phyloP scores from a whole-genome alignment of 1,140 invertebrate genomes.

The Cyclargus thomasi region DNA sequence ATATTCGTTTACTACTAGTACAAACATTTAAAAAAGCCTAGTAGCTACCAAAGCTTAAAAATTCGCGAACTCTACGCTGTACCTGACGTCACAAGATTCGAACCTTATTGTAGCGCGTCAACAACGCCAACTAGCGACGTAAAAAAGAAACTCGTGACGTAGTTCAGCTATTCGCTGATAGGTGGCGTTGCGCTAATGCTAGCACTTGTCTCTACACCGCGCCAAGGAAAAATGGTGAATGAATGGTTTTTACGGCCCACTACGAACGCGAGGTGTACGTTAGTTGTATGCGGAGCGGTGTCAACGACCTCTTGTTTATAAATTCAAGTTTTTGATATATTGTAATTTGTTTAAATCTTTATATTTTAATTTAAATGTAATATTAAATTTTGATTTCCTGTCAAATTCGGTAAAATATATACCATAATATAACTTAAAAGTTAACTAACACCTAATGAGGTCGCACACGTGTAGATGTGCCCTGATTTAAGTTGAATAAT shows the following conservation, averaged over 20 bases:
- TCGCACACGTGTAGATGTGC: too few species aligned
- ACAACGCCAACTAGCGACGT: conserved; percentile 50
- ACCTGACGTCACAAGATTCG: neutral
- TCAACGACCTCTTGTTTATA: conserved; percentile 61
- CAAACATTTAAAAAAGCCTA: too few species aligned
- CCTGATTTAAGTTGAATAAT: too few species aligned
- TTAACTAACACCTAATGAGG: too few species aligned
- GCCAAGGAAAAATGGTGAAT: conserved; percentile 44
- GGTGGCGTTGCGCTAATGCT: conserved; percentile 47
- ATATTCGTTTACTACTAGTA: neutral
- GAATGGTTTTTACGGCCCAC: conserved; percentile 59
- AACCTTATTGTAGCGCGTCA: neutral
- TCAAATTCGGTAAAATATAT: too few species aligned
- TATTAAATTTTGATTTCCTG: neutral
- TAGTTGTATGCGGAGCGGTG: conserved; percentile 48
- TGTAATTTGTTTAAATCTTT: conserved; percentile 6
- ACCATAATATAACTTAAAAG: too few species aligned
- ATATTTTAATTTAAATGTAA: conserved; percentile 4
- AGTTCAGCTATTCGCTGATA: conserved; percentile 56
- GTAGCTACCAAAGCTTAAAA: neutral
- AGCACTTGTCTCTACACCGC: conserved; percentile 27
- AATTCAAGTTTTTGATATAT: conserved; percentile 33
- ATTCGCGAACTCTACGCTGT: neutral
- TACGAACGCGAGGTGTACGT: conserved; percentile 44
- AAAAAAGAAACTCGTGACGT: conserved; percentile 27